Percentiles rank a stretch among this genome's conserved stretches.
phyloP scores from a whole-genome alignment of 1,140 invertebrate genomes.

The Bathynomus jamesi region DNA sequence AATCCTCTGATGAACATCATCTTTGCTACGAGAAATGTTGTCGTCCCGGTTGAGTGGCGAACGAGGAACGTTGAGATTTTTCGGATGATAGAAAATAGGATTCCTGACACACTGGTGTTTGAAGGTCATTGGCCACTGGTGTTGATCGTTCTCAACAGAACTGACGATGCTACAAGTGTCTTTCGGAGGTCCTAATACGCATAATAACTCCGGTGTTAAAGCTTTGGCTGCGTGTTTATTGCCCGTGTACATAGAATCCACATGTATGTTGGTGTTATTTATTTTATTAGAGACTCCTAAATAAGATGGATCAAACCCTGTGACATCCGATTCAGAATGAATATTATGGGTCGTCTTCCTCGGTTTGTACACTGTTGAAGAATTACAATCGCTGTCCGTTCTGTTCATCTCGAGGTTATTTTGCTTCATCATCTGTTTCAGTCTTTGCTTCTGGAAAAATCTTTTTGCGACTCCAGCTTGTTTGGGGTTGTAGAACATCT shows the following conservation, averaged over 20 bases:
- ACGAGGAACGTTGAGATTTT: not conserved
- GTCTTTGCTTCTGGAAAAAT: conserved; percentile 79
- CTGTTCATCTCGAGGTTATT: conserved; percentile 63
- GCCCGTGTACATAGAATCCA: conserved; percentile 46
- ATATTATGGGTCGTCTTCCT: conserved; percentile 51
- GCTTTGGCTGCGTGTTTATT: conserved; percentile 31
- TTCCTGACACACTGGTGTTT: not conserved
- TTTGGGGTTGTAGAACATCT: conserved; percentile 85
- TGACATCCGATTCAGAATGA: conserved; percentile 49
- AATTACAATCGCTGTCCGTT: conserved; percentile 52
- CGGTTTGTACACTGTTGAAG: conserved; percentile 45
- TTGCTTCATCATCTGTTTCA: conserved; percentile 56
- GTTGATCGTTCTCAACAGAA: not conserved
- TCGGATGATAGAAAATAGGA: not conserved
- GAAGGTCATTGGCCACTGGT: not conserved
- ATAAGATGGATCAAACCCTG: conserved; percentile 26
- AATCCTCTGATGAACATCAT: conserved; percentile 3
- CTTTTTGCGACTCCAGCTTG: conserved; percentile 85
- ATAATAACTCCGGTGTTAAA: conserved; percentile 30
- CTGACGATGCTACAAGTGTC: conserved; percentile 1
- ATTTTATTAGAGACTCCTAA: conserved; percentile 49
- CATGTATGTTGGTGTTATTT: conserved; percentile 67
- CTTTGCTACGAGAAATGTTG: not conserved
- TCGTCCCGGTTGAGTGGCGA: not conserved
- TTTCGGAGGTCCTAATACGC: conserved; percentile 28